Evolutionary conservation across 1,140 invertebrate species (phyloP), one percentile per base, ranked within the genome.

Genomic region (Papilio dardanus): DNA sequence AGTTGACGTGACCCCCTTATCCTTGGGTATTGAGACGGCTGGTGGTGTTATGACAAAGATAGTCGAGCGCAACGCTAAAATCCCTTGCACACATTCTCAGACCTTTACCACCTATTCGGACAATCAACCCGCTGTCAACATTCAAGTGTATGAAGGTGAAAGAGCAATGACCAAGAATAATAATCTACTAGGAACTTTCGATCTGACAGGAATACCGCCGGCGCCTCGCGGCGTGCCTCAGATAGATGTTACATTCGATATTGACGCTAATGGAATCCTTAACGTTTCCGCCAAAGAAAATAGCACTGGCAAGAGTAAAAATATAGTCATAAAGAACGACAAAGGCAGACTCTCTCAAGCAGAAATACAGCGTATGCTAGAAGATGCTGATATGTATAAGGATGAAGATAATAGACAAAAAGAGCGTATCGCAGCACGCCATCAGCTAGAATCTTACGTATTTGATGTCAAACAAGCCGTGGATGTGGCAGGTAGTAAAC

Each of bases 321-420:
- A 96, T 82, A 97, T 97, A 73, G 95, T 97, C n/a, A 99, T 99
- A 74, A 98, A 97, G 67, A 99, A 99, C 85, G 98, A 99, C 89
- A 99, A 99, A 90, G 97, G 98, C 4, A 95, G 98, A 58, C 93
- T 99, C 3, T 96, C 96, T 7, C 97, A 98, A 86, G 96, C 97
- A 30, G 98, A 99, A 83, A 99, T 99, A 82, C 97, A 99, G 81
- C 93, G 96, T 30, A 99, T 99, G 98, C 94, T 99, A 21, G 89
- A 94, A 40, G 96, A 97, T 42, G 96, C 96, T n/a, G 96, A 96
- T 76, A 95, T 94, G 79, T 96, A 96, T 85, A 95, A 95, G 79
- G 93, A 94, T 33, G 96, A 96, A 81, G 96, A 96, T 85, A 95
- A 96, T 28, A 94, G 94, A 42, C 96, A 96, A 80, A 93, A 94